phyloP scores from a whole-genome alignment of 2,888 invertebrate genomes.

The Dioctria linearis region DNA sequence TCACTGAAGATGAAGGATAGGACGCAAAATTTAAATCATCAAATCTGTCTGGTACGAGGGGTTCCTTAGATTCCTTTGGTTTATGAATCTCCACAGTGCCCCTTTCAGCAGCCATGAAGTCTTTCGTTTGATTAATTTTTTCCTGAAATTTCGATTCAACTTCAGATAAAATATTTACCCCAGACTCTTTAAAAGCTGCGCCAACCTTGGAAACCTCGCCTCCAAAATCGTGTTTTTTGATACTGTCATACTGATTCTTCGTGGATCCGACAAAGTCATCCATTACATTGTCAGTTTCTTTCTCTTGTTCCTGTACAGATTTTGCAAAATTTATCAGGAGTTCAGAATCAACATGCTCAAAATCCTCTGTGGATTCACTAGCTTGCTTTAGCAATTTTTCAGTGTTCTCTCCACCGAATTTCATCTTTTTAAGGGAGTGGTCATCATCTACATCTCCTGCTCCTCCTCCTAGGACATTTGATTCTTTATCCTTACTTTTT shows the following conservation, averaged over 20 bases:
- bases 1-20: slow-evolving; percentile 34
- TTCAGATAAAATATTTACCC: slow-evolving; percentile 41
- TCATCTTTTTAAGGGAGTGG: slow-evolving; percentile 42
- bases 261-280: slow-evolving; percentile 47
- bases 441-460: slow-evolving; percentile 23
- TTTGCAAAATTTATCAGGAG: slow-evolving; percentile 45
- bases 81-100: neutral
- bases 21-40: slow-evolving; percentile 16
- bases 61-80: slow-evolving; percentile 59
- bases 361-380: slow-evolving; percentile 57
- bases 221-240: slow-evolving; percentile 41
- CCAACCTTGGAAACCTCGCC: slow-evolving; percentile 42
- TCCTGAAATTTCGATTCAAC: slow-evolving; percentile 47
- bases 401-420: slow-evolving; percentile 25
- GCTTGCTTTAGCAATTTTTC: slow-evolving; percentile 30
- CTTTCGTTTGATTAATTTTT: slow-evolving; percentile 53
- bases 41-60: neutral
- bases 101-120: slow-evolving; percentile 56
- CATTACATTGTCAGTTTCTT: slow-evolving; percentile 1
- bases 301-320: neutral
- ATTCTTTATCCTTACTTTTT: neutral
- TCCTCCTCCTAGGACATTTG: slow-evolving; percentile 18
- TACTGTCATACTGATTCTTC: slow-evolving; percentile 42
- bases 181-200: slow-evolving; percentile 12
- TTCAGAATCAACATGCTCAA: slow-evolving; percentile 59